Percentiles rank a stretch among this genome's conserved stretches.
phyloP scores from a whole-genome alignment of 2,797 vertebrate genomes.

The Melanogrammus aeglefinus region DNA sequence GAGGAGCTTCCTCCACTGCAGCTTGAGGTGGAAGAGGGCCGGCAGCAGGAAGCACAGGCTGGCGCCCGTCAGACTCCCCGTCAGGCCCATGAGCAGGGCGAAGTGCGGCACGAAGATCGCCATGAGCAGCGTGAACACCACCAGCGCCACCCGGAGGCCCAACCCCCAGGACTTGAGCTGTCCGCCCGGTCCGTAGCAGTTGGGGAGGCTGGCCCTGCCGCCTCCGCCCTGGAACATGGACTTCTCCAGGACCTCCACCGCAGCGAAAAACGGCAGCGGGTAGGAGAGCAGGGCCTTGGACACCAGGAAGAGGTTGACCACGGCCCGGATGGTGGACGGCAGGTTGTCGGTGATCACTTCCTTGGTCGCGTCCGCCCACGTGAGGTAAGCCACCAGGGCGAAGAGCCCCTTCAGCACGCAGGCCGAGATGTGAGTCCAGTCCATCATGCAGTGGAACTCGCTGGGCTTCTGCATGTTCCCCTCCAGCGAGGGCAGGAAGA shows the following conservation, averaged over 20 bases:
- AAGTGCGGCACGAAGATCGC: constrained; percentile 93
- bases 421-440: constrained; percentile 92
- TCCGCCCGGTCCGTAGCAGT: constrained; percentile 84
- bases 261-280: constrained; percentile 90
- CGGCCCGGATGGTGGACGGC: constrained; percentile 87
- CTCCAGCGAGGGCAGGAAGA: constrained; percentile 93
- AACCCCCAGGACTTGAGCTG: constrained; percentile 89
- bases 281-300: constrained; percentile 90
- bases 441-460: constrained; percentile 97
- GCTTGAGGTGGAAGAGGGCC: constrained; percentile 92
- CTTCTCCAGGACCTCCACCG: constrained; percentile 89
- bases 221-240: constrained; percentile 88
- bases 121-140: constrained; percentile 92
- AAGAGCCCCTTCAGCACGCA: constrained; percentile 93
- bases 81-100: constrained; percentile 92
- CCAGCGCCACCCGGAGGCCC: constrained; percentile 82
- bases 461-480: constrained; percentile 92
- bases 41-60: constrained; percentile 91
- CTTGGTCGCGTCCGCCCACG: constrained; percentile 92
- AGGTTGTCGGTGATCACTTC: constrained; percentile 96
- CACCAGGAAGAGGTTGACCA: constrained; percentile 91
- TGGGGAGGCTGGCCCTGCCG: constrained; percentile 81
- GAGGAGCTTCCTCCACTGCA: constrained; percentile 89
- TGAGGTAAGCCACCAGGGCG: constrained; percentile 91
- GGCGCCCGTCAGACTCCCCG: constrained; percentile 90